These are phyloP conservation scores for Idaea biselata DNA, from an alignment of 2,888 invertebrate genomes.

Conservation along the genomic window DNA sequence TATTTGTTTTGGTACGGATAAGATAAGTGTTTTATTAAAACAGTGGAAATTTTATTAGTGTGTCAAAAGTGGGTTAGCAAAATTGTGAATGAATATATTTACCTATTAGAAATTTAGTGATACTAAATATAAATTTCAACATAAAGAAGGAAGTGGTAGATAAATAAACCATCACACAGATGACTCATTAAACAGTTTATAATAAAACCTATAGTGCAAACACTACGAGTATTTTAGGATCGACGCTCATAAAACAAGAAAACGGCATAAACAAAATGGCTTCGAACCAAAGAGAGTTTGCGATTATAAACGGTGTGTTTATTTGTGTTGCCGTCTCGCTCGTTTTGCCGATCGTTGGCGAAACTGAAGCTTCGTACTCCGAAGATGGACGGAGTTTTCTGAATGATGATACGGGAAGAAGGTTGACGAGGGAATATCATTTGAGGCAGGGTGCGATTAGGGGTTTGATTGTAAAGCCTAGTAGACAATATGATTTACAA, in stretches of 20 bases:
- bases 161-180: constrained; percentile 31
- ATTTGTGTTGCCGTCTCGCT: constrained; percentile 74
- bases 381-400: constrained; percentile 54
- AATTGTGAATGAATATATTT: not conserved
- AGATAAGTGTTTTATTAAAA: not conserved
- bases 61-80: not conserved
- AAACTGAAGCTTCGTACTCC: constrained; percentile 53
- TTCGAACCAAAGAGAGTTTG: constrained; percentile 56
- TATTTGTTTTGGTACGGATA: not conserved
- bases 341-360: constrained; percentile 66
- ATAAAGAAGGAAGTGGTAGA: constrained; percentile 9
- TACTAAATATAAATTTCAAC: not conserved
- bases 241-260: constrained; percentile 55
- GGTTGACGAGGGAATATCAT: constrained; percentile 81
- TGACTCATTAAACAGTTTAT: constrained; percentile 50
- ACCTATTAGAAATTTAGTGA: not conserved
- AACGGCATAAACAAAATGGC: constrained; percentile 73
- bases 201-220: constrained; percentile 63
- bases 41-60: not conserved
- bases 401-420: constrained; percentile 58
- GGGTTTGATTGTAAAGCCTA: constrained; percentile 84
- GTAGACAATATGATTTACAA: constrained; percentile 81
- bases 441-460: constrained; percentile 85
- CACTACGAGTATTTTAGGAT: constrained; percentile 62
- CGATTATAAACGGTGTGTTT: constrained; percentile 72